phyloP scores from a whole-genome alignment of 2,888 invertebrate genomes.

The Caenorhabditis sp. region DNA sequence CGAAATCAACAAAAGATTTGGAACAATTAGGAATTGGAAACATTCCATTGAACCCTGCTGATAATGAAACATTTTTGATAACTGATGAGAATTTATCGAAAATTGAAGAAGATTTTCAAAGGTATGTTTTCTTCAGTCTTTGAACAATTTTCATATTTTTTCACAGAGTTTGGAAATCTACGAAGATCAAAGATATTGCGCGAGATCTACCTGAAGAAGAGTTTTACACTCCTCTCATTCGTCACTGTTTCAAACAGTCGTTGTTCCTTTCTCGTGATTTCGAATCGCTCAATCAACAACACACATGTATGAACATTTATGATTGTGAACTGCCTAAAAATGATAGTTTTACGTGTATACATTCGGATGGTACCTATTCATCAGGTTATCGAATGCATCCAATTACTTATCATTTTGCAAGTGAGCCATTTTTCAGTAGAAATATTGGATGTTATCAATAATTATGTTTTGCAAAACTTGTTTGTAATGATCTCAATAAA shows the following conservation, averaged over 20 bases:
- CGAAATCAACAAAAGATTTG: background rate
- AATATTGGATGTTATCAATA: conserved; percentile 40
- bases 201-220: conserved; percentile 12
- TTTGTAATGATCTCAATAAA: background rate
- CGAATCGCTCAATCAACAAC: background rate
- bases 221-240: conserved; percentile 29
- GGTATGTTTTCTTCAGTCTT: background rate
- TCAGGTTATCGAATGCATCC: conserved; percentile 33
- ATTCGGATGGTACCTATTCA: conserved; percentile 33
- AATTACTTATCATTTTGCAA: conserved; percentile 32
- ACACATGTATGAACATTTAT: conserved; percentile 25
- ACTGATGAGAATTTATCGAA: background rate
- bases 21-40: background rate
- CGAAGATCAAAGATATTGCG: background rate
- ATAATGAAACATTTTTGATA: background rate
- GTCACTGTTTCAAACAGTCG: conserved; percentile 25
- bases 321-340: conserved; percentile 24
- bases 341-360: conserved; percentile 17
- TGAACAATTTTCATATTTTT: background rate
- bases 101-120: background rate
- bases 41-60: background rate
- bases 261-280: background rate
- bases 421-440: conserved; percentile 9
- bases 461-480: background rate
- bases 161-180: no score